Percentiles rank a stretch among this genome's conserved stretches.
phyloP scores from a whole-genome alignment of 2,888 invertebrate genomes.

The Lomographa bimaculata region DNA sequence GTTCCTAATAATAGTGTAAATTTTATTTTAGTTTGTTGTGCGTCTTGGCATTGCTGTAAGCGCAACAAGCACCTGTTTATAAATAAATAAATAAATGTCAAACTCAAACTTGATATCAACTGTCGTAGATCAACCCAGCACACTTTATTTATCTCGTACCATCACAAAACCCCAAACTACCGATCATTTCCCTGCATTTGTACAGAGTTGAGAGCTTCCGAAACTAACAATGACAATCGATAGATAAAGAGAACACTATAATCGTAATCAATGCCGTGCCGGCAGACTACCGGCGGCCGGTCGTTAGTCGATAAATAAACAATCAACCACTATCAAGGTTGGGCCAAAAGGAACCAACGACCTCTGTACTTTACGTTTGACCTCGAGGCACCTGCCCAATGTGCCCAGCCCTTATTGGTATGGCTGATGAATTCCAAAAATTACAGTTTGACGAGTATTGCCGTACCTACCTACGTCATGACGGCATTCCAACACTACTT shows the following conservation, averaged over 20 bases:
- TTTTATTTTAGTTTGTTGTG: no score
- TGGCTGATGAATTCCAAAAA: slow-evolving; percentile 14
- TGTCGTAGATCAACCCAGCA: no score
- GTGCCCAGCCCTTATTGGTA: slow-evolving; percentile 10
- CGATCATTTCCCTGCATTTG: slow-evolving; percentile 12
- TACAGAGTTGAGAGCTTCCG: slow-evolving; percentile 12
- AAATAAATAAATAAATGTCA: no score
- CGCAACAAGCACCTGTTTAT: no score
- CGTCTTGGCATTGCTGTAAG: no score
- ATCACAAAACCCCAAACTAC: slow-evolving; percentile 7
- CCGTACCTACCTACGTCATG: neutral
- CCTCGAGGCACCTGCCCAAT: slow-evolving; percentile 21
- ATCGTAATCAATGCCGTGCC: slow-evolving; percentile 25
- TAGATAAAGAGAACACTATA: slow-evolving; percentile 1
- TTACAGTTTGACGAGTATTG: slow-evolving; percentile 3
- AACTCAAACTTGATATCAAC: no score
- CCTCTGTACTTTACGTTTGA: slow-evolving; percentile 40
- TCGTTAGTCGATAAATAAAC: slow-evolving; percentile 26
- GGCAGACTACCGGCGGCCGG: slow-evolving; percentile 3
- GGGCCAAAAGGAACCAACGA: slow-evolving; percentile 38
- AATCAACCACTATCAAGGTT: slow-evolving; percentile 34
- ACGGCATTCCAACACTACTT: slow-evolving; percentile 9
- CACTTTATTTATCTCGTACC: no score
- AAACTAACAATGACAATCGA: slow-evolving; percentile 10
- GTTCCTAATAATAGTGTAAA: no score